Conservation (phyloP, 2,888 invertebrate genomes). For the Dryobotodes eremita region DNA sequence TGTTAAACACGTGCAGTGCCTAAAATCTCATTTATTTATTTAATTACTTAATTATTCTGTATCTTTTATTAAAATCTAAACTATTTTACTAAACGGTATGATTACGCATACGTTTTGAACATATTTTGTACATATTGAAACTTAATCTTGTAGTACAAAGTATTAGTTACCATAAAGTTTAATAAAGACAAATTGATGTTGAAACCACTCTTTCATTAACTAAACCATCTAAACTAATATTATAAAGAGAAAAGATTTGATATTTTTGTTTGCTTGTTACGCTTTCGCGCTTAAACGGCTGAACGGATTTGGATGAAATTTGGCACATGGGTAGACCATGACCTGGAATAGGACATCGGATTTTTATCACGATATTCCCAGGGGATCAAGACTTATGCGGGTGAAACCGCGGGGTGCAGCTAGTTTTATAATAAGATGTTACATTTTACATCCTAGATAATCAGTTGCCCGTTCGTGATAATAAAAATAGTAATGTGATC, state of each 20-base stretch:
- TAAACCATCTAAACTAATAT: slow-evolving; percentile 8
- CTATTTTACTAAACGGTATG: slow-evolving; percentile 78
- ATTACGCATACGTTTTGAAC: slow-evolving; percentile 73
- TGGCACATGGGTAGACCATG: too few relatives aligned
- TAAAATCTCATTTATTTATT: slow-evolving; percentile 87
- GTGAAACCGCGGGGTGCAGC: too few relatives aligned
- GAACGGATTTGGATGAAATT: too few relatives aligned
- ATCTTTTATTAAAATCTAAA: slow-evolving; percentile 75
- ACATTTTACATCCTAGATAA: slow-evolving; percentile 24
- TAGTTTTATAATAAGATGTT: slow-evolving; percentile 33
- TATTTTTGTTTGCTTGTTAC: too few relatives aligned
- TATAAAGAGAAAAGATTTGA: too few relatives aligned
- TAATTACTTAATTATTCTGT: slow-evolving; percentile 76
- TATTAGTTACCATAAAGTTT: slow-evolving; percentile 85
- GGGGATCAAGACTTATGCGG: too few relatives aligned
- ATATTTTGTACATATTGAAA: slow-evolving; percentile 87
- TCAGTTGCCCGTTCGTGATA: slow-evolving; percentile 26
- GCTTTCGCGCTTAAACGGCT: too few relatives aligned
- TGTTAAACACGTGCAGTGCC: slow-evolving; percentile 88
- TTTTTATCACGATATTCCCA: too few relatives aligned
- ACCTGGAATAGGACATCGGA: too few relatives aligned
- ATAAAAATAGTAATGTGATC: slow-evolving; percentile 35
- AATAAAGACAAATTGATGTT: slow-evolving; percentile 91
- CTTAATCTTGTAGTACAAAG: slow-evolving; percentile 89
- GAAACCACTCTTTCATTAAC: slow-evolving; percentile 61